phyloP scores from a whole-genome alignment of 2,797 vertebrate genomes.

The Pogoniulus pusillus region DNA sequence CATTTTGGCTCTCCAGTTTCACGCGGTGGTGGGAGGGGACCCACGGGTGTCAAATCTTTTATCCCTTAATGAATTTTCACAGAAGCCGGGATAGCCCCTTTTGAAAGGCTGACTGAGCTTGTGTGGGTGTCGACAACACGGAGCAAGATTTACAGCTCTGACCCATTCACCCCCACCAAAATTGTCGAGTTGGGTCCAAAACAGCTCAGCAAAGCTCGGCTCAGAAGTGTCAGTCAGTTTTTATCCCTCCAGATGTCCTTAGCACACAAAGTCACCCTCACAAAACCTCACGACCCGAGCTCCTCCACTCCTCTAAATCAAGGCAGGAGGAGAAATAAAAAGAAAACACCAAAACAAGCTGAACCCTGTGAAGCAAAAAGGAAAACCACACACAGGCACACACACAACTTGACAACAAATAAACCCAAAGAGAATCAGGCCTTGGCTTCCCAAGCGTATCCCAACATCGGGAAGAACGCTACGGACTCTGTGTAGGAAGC shows the following conservation, averaged over 20 bases:
- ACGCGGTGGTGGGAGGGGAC: conserved; percentile 23
- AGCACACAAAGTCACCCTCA: conserved; percentile 61
- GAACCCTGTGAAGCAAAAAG: background rate
- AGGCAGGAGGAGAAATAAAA: background rate
- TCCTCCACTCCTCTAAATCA: conserved; percentile 50
- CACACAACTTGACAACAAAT: conserved; percentile 25
- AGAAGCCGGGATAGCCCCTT: conserved; percentile 53
- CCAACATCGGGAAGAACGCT: background rate
- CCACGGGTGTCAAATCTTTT: conserved; percentile 25
- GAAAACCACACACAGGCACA: background rate
- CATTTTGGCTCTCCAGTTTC: conserved; percentile 54
- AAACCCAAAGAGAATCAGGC: conserved; percentile 13
- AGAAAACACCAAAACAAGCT: background rate
- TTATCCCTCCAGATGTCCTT: conserved; percentile 68
- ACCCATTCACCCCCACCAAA: conserved; percentile 60
- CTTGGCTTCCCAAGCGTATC: background rate
- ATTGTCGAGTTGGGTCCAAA: conserved; percentile 57
- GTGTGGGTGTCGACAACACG: conserved; percentile 57
- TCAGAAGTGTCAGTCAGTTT: conserved; percentile 56
- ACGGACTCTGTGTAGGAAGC: background rate
- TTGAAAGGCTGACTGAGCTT: conserved; percentile 63
- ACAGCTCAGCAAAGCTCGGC: conserved; percentile 44
- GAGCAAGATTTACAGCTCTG: conserved; percentile 61
- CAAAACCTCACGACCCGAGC: conserved; percentile 33
- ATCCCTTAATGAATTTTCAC: conserved; percentile 67